Evolutionary conservation across 2,888 invertebrate species (phyloP).

Genomic region (Stomorhina lunata): DNA sequence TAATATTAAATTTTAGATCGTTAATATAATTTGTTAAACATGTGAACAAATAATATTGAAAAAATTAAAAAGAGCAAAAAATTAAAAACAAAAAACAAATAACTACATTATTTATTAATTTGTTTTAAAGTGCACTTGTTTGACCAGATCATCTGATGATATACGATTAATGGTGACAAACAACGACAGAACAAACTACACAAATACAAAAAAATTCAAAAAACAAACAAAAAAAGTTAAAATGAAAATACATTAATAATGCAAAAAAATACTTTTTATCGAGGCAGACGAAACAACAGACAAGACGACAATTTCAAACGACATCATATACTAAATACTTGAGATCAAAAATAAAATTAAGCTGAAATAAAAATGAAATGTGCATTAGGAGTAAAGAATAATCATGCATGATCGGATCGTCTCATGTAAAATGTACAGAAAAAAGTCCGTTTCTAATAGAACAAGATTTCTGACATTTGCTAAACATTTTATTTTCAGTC

Average conservation of each 20-base stretch:
- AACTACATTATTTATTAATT: conserved; percentile 72
- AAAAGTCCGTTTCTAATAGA: conserved; percentile 20
- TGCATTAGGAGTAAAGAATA: not conserved
- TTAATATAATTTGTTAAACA: not conserved
- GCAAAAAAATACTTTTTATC: too few relatives aligned
- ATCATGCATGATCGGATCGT: too few relatives aligned
- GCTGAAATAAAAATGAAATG: not conserved
- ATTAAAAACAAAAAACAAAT: not conserved
- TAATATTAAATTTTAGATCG: not conserved
- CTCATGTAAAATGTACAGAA: not conserved
- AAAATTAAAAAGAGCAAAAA: not conserved
- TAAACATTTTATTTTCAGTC: not conserved
- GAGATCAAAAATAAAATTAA: conserved; percentile 50
- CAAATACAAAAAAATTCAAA: conserved; percentile 24
- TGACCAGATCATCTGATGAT: conserved; percentile 75
- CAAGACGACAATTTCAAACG: not conserved
- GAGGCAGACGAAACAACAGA: conserved; percentile 40
- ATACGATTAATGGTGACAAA: conserved; percentile 70
- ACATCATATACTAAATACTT: too few relatives aligned
- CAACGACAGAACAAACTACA: conserved; percentile 53
- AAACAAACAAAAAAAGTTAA: not conserved
- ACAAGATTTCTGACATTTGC: conserved; percentile 59
- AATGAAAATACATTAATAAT: too few relatives aligned
- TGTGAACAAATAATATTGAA: not conserved
- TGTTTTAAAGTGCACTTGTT: conserved; percentile 77